Base-by-base conservation (phyloP, 1,140 invertebrate species). In the Trachymyrmex septentrionalis region DNA sequence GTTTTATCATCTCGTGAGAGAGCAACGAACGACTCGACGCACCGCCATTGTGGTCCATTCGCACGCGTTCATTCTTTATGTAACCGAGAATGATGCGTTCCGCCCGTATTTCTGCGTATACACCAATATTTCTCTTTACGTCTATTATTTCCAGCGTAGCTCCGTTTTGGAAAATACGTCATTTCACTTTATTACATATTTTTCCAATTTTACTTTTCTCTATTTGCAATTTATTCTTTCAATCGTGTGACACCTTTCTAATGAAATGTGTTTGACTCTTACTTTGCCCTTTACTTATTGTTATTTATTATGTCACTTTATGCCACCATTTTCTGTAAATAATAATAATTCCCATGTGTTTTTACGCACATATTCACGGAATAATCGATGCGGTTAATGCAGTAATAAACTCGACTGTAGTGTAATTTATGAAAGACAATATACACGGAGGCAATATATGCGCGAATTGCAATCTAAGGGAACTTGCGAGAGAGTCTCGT, bases 1-100 rank as follows among this genome's bases (percentile, higher is more conserved):
- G 53, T 61, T 84, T 84, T 75, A 84, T 72, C 81, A 50, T 69
- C 55, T 84, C 71, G 71, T 48, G 81, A 38, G 55, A 73, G 57
- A 75, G 44, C 57, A 75, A 76, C 81, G 71, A 61, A 69, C 53
- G 64, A 27, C 38, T 34, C n/a, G 53, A 38, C 19, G 38, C 44
- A 19, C 9, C 57, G 38, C 69, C 71, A 61, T 76, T 84, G 71
- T 59, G 1, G 55, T 30, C 21, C 66, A 38, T 84, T 75, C 55
- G 67, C 34, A 30, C 34, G 38, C 38, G 38, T 73, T 75, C 21
- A 30, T 69, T 55, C 64, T 81, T 81, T 81, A 38, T 69, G 48
- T 48, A 71, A 81, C 30, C 30, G 48, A 71, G 64, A 10, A 24
- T 5, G 14, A 21, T 71, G 30, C 30, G 16, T 69, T 53, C 55